Base-by-base conservation (phyloP, 2,113 vertebrate genomes). In the Hiodon alosoides region DNA sequence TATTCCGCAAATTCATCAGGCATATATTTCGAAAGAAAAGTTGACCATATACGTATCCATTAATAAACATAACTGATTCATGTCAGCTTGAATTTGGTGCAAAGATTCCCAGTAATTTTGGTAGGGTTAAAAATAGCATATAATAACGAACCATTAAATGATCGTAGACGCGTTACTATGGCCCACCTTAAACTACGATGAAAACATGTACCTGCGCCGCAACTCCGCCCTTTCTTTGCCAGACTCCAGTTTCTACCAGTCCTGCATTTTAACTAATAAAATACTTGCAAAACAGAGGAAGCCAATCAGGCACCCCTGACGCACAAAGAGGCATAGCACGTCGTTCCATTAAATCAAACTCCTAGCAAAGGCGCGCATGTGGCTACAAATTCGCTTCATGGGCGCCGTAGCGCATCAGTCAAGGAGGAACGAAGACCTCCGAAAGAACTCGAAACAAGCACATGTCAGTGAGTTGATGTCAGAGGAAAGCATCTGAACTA, bases 301-400 rank as follows among this genome's bases (percentile, higher is more conserved):
- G 80, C 89, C 88, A 87, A 87, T 89, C 83, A 77, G 57, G 83
- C 79, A 79, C 73, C 74, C 71, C 79, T 7, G 80, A 88, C 82
- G 82, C 86, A 66, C 57, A 65, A 77, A 81, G 69, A 82, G 86
- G 87, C 88, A 86, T 83, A 84, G 69, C 85, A 79, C 79, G 0
- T 46, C 46, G 66, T 83, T 77, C 77, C 82, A 77, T 87, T 86
- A 82, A 86, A 87, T 84, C 74, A 57, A 81, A 85, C 77, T 79
- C 64, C 67, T 77, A 73, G 79, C 79, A 48, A 55, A 78, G 77
- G 71, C 86, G 84, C 82, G 82, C 69, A 80, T 9, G 81, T 47
- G 75, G 67, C 61, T 76, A 51, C 55, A 69, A 64, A 74, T 72
- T 65, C 55, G 62, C 52, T 77, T 65, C 9, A 67, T n/a, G 13